Percentiles rank a stretch among this genome's conserved stretches.
These are phyloP conservation scores for Callaeas wilsoni DNA, from an alignment of 2,113 vertebrate species.

Conservation along the genomic window DNA sequence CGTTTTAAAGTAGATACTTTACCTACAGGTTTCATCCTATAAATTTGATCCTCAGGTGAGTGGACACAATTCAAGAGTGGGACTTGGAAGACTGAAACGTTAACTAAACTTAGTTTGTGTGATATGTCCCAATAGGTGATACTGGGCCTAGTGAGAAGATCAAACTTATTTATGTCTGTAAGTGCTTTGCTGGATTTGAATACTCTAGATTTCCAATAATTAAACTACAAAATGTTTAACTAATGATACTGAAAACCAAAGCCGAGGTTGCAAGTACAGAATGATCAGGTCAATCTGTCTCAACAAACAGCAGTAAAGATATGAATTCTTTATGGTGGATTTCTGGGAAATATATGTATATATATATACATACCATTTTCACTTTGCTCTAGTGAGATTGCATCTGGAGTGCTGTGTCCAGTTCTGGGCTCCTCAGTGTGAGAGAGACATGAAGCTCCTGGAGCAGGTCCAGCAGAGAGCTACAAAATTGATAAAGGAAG, in stretches of 20 bases:
- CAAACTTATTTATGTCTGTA: not conserved
- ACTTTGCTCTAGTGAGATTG: not conserved
- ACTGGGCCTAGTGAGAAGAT: not conserved
- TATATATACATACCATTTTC: not conserved
- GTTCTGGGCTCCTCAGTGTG: not conserved
- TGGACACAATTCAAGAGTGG: not conserved
- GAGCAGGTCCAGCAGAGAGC: not conserved
- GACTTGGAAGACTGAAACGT: not conserved
- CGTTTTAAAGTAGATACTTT: not conserved
- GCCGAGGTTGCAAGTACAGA: not conserved
- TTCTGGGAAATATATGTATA: not conserved
- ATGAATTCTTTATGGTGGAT: not conserved
- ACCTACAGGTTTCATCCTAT: not conserved
- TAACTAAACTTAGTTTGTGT: not conserved
- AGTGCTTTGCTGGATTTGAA: not conserved
- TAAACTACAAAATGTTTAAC: not conserved
- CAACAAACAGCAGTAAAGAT: not conserved
- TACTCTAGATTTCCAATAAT: not conserved
- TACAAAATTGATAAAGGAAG: accelerated
- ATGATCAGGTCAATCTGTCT: not conserved
- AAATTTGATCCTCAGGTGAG: not conserved
- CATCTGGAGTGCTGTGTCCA: not conserved
- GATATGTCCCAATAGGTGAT: not conserved
- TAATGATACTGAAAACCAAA: not conserved
- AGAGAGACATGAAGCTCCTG: not conserved